Evolutionary conservation across 2,113 vertebrate species (phyloP), one percentile per base, ranked within the genome.

Genomic region (Oncorhynchus gorbuscha): DNA sequence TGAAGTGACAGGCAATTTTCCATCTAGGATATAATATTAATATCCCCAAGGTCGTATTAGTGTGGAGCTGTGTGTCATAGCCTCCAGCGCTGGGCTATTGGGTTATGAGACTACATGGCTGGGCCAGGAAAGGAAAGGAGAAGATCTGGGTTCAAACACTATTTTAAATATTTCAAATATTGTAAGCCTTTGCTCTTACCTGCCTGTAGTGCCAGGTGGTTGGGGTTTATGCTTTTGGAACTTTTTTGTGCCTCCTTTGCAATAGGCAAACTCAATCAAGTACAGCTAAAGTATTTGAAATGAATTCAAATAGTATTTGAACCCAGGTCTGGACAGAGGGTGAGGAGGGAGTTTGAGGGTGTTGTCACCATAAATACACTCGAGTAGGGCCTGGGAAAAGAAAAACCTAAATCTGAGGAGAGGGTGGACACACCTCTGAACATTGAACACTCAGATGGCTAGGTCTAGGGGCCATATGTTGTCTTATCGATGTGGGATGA

Each of bases 401-500:
- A 79, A 80, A 62, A 73, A 73, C 73, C 32, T 67, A 76, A 45
- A 79, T 86, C 78, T 62, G 68, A 8, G 78, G 75, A 65, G 77
- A 79, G 28, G 7, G 16, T 73, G 81, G 83, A 83, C 84, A 85
- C 68, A 58, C 78, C 76, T 65, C 76, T 81, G 81, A 82, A 86
- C 82, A 65, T 72, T 83, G 45, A 79, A n/a, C 75, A 73, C 84
- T 82, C 89, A 90, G 84, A 90, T 87, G 85, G 24, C 24, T 24
- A 24, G 24, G 55, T 80, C 74, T 85, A 79, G 81, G 69, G 81
- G 81, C 86, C 89, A 91, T 89, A 80, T 89, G 86, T 83, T 78
- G 78, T 79, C 77, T 62, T 74, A 82, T 78, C 62, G 77, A 81
- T 69, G 28, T 30, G 64, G 18, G 16, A n/a, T 14, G 20, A 66